These are phyloP conservation scores for Onychomys arenicola DNA, from an alignment of 2,797 vertebrate genomes.

Conservation along the genomic window DNA sequence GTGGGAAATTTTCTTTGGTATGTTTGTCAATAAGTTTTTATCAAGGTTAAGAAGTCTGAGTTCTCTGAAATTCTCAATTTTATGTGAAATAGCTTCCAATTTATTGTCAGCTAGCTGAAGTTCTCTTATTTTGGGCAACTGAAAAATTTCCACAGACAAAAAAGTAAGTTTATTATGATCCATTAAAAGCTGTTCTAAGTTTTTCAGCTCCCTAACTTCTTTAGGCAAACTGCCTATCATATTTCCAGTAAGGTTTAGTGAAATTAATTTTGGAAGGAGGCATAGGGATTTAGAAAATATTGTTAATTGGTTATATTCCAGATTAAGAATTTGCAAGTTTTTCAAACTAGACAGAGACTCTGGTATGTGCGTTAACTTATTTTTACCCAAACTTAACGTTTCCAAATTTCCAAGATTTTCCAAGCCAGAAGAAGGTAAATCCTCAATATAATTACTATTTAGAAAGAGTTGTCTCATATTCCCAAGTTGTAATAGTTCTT, in stretches of 20 bases:
- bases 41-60: conserved; percentile 83
- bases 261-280: conserved; percentile 80
- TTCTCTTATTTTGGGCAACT: conserved; percentile 81
- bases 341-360: conserved; percentile 76
- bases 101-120: conserved; percentile 83
- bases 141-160: conserved; percentile 85
- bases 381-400: conserved; percentile 81
- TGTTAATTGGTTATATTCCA: conserved; percentile 79
- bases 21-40: conserved; percentile 83
- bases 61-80: conserved; percentile 82
- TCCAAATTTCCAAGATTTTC: conserved; percentile 83
- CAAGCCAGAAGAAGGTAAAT: conserved; percentile 78
- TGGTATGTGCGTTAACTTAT: conserved; percentile 76
- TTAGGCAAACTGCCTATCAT: conserved; percentile 85
- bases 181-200: conserved; percentile 80
- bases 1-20: conserved; percentile 81
- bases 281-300: conserved; percentile 84
- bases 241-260: conserved; percentile 83
- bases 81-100: conserved; percentile 83
- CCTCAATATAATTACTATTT: conserved; percentile 78
- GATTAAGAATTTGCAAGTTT: conserved; percentile 79
- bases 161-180: conserved; percentile 84
- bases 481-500: conserved; percentile 78
- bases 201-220: conserved; percentile 81
- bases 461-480: conserved; percentile 79